These are phyloP conservation scores for Tetragonula clypearis DNA, from an alignment of 1,140 invertebrate genomes.

Conservation along the genomic window DNA sequence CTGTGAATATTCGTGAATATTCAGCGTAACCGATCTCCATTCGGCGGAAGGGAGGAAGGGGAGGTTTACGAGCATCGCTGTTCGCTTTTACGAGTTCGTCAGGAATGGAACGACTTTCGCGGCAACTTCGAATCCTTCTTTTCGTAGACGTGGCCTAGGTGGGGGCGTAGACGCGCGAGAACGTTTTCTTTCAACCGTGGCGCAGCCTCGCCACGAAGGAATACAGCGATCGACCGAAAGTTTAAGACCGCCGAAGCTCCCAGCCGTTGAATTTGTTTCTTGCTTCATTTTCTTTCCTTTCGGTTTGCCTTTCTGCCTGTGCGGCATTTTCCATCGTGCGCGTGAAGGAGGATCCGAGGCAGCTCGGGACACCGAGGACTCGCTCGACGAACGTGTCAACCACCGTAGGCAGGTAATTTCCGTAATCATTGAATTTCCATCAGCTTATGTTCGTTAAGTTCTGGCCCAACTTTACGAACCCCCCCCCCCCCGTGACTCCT, in stretches of 20 bases:
- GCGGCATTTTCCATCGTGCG: too few species aligned
- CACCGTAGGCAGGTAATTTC: background rate
- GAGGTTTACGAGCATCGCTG: constrained; percentile 48
- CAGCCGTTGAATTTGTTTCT: background rate
- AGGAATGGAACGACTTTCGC: constrained; percentile 60
- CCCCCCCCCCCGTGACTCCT: background rate
- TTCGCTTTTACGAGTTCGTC: constrained; percentile 65
- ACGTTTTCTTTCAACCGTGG: constrained; percentile 45
- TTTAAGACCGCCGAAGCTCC: background rate
- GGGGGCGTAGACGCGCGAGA: constrained; percentile 2
- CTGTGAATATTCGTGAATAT: constrained; percentile 61
- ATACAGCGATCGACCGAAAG: constrained; percentile 19
- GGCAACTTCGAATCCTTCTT: constrained; percentile 47
- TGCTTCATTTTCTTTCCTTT: background rate
- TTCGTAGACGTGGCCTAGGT: background rate
- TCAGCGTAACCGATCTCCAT: constrained; percentile 52
- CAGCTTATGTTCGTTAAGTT: constrained; percentile 19
- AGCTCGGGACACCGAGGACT: too few species aligned
- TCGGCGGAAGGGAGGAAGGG: background rate
- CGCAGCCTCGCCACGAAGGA: background rate
- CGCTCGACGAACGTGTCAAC: background rate
- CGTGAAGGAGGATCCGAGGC: background rate
- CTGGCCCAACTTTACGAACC: background rate
- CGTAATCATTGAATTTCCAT: constrained; percentile 8
- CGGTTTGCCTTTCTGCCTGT: background rate